Conservation (phyloP, 1,140 invertebrate species). For the Chrysomallon squamiferum region DNA sequence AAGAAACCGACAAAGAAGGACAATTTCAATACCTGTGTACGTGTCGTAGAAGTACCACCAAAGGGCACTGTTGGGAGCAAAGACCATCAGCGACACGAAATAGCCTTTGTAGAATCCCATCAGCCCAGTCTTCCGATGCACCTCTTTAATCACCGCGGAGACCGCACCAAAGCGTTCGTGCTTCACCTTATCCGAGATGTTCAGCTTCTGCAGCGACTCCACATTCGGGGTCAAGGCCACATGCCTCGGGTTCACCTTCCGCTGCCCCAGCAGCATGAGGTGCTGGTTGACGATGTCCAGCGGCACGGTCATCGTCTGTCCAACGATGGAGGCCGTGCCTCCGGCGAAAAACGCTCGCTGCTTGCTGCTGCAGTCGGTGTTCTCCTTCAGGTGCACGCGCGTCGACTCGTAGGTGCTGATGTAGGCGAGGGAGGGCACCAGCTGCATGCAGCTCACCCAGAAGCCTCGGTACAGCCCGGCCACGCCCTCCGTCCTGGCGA, state of each 20-base stretch:
- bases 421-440: slow-evolving; percentile 87
- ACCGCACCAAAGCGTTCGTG: slow-evolving; percentile 41
- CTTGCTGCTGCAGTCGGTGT: slow-evolving; percentile 62
- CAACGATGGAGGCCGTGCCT: slow-evolving; percentile 87
- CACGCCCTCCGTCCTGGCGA: slow-evolving; percentile 85
- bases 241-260: slow-evolving; percentile 1
- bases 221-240: not conserved
- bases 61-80: slow-evolving; percentile 93
- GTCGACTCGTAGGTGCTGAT: slow-evolving; percentile 95
- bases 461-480: slow-evolving; percentile 93
- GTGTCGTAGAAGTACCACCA: slow-evolving; percentile 97
- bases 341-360: slow-evolving; percentile 55
- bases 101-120: slow-evolving; percentile 93
- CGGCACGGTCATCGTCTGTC: slow-evolving; percentile 95
- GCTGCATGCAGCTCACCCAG: slow-evolving; percentile 84
- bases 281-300: slow-evolving; percentile 97
- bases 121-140: slow-evolving; percentile 82
- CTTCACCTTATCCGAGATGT: slow-evolving; percentile 34
- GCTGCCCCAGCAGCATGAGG: slow-evolving; percentile 86
- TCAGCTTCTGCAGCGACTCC: slow-evolving; percentile 30
- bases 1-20: no score
- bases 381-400: slow-evolving; percentile 77
- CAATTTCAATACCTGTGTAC: slow-evolving; percentile 94
- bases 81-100: slow-evolving; percentile 86
- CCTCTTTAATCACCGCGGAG: slow-evolving; percentile 70